A percentile compares a stretch with the other conserved stretches of the same genome.
Evolutionary conservation across 2,113 vertebrate species (phyloP).

Genomic region (Daubentonia madagascariensis): DNA sequence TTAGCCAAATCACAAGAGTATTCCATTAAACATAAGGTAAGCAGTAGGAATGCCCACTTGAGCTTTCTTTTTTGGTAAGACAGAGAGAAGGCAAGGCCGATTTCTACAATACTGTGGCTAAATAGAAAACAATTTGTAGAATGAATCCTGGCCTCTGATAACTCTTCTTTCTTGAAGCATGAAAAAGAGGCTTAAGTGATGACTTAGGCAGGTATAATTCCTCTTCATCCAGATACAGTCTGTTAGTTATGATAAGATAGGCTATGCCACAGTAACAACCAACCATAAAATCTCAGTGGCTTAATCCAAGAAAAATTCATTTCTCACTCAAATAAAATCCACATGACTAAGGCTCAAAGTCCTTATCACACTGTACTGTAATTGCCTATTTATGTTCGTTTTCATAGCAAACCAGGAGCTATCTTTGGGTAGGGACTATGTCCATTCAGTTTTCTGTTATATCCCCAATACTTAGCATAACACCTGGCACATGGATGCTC

Average conservation of each 20-base stretch:
- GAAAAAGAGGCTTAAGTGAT: neutral
- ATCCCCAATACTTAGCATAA: neutral
- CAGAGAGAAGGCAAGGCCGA: neutral
- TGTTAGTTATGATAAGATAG: neutral
- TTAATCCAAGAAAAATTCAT: neutral
- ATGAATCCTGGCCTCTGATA: neutral
- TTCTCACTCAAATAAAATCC: neutral
- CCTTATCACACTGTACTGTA: neutral
- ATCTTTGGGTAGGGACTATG: neutral
- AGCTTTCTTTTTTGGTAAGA: neutral
- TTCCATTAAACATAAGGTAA: neutral
- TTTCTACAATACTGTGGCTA: neutral
- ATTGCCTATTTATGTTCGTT: neutral
- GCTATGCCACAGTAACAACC: neutral
- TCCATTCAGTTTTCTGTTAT: neutral
- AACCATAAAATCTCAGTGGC: neutral
- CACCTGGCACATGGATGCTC: neutral
- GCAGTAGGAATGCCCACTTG: neutral
- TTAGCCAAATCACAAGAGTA: neutral
- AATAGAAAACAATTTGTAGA: neutral
- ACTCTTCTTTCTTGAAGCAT: neutral
- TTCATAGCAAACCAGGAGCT: neutral
- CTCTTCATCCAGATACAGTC: neutral
- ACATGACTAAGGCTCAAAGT: neutral
- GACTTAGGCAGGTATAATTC: neutral